Conservation (phyloP, 30 jellyfish, hydroid and myxozoan genomes). For the Nemopilema nomurai region DNA sequence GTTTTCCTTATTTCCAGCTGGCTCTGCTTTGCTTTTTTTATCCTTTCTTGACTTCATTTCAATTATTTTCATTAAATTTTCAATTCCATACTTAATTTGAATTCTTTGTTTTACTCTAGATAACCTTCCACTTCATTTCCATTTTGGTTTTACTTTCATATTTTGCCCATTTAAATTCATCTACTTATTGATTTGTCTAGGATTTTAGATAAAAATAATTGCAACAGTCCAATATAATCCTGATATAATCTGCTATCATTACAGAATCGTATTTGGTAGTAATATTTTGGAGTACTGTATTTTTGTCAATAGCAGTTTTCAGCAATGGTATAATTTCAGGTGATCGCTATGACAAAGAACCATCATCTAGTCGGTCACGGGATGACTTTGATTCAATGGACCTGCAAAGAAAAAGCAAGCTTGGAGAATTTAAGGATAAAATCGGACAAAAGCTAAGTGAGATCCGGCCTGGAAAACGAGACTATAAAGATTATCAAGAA, state of each 20-base stretch:
- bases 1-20: no score
- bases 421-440: constrained; percentile 83
- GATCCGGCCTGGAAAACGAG: constrained; percentile 92
- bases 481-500: constrained; percentile 77
- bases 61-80: no score
- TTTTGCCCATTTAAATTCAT: no score
- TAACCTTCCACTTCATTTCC: no score
- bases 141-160: no score
- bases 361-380: constrained; percentile 10
- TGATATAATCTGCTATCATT: not conserved
- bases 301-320: not conserved
- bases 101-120: no score
- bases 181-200: no score
- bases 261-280: not conserved
- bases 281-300: not conserved
- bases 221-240: no score
- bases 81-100: no score
- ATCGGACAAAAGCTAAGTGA: constrained; percentile 86
- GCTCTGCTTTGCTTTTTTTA: no score
- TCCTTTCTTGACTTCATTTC: no score
- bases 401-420: constrained; percentile 56
- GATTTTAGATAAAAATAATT: no score
- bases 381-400: constrained; percentile 78
- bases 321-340: constrained; percentile 38
- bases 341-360: constrained; percentile 81